Evolutionary conservation across 2,113 vertebrate genomes (phyloP).

Genomic region (Heterochromis multidens): DNA sequence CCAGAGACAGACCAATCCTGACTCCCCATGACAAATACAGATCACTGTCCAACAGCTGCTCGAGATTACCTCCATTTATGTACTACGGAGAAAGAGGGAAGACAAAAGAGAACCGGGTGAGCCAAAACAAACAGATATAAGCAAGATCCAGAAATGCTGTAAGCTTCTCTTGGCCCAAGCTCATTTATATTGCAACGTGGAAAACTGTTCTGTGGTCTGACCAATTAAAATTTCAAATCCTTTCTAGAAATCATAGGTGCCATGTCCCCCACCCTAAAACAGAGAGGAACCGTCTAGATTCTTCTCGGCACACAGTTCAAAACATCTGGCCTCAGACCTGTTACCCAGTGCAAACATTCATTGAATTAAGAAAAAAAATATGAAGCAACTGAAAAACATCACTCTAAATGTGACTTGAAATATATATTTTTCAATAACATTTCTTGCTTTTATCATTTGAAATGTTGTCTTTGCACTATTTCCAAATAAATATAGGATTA

Average conservation of each 20-base stretch:
- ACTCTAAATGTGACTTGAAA: neutral
- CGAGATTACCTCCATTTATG: slow-evolving; percentile 93
- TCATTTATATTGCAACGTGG: neutral
- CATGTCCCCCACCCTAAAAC: neutral
- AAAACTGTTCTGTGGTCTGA: rapidly evolving
- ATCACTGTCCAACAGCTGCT: slow-evolving; percentile 91
- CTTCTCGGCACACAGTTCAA: neutral
- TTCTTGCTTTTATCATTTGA: neutral
- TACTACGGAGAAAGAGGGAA: slow-evolving; percentile 73
- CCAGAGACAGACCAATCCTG: slow-evolving; percentile 84
- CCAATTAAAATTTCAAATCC: rapidly evolving
- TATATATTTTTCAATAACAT: neutral
- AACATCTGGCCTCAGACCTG: neutral
- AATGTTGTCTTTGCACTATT: neutral
- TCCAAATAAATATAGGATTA: neutral
- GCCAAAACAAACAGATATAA: neutral
- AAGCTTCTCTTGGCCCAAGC: neutral
- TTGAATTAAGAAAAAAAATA: neutral
- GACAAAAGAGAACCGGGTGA: neutral
- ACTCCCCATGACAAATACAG: slow-evolving; percentile 84
- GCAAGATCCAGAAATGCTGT: neutral
- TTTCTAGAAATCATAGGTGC: neutral
- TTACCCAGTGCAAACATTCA: neutral
- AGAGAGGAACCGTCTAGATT: neutral
- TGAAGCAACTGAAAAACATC: neutral